Evolutionary conservation across 35 echinoderm and acorn worm species (phyloP), one percentile per base, ranked within the genome.

Genomic region (Lytechinus pictus): DNA sequence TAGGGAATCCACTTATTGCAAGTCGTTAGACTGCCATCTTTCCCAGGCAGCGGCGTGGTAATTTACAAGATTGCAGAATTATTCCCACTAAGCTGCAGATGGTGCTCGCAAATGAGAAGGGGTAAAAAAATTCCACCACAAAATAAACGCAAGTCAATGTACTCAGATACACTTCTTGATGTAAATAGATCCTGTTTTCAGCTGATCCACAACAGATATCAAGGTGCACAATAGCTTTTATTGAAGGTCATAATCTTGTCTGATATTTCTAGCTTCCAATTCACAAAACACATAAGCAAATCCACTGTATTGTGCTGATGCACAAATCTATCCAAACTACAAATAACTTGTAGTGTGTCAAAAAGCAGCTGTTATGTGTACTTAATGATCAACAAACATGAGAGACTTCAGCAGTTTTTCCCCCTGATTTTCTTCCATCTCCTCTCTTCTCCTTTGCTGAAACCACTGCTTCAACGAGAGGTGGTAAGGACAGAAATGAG

Each of bases 1-100:
- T 52, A 54, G 88, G 88, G 88, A 90, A 90, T 90, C 88, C 88
- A 90, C 88, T 90, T 90, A 90, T 90, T 54, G 52, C 52, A 33
- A 52, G 88, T 90, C 52, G 88, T 90, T 90, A 90, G 52, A 54
- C 14, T 90, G 88, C 88, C 66, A 79, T 79, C 66, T 24, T 79
- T 79, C 21, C 66, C 14, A 24, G 16, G 66, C 66, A 79, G 66
- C 19, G 7, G 66, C 66, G 66, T 79, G 29, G 88, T 90, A 90
- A 90, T 90, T 90, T 44, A 90, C 52, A 54, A 90, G 88, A 90
- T 90, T 44, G 52, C 88, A 29, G 88, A 44, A 90, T 90, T 90
- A 90, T 90, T 90, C 88, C 28, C 88, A 13, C 29, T 54, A 12
- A 90, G 8, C 88, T 90, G 88, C 88, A 90, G 88, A 90, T 90